phyloP scores from a whole-genome alignment of 2,888 invertebrate species.

The Macrosoma leucophasiata region DNA sequence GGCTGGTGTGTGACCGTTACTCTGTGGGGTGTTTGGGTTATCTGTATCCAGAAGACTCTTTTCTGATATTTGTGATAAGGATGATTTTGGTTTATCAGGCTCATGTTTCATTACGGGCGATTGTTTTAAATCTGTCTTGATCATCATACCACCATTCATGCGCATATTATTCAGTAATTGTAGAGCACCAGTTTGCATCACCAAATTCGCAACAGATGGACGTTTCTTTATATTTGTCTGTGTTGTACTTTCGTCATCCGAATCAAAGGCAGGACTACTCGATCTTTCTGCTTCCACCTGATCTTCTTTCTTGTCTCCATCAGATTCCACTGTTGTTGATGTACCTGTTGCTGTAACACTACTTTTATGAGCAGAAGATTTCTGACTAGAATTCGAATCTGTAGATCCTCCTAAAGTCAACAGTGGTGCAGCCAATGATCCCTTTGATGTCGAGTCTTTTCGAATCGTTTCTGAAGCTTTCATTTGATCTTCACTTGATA shows the following conservation, averaged over 20 bases:
- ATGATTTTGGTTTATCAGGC: constrained; percentile 53
- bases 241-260: constrained; percentile 90
- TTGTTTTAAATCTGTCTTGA: constrained; percentile 56
- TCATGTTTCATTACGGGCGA: constrained; percentile 52
- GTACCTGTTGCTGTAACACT: constrained; percentile 75
- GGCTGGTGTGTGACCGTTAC: constrained; percentile 42
- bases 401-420: constrained; percentile 64
- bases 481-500: constrained; percentile 83
- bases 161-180: constrained; percentile 73
- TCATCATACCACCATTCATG: constrained; percentile 71
- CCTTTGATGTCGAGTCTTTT: constrained; percentile 58
- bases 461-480: constrained; percentile 62
- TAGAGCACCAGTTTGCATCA: constrained; percentile 79
- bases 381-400: constrained; percentile 78
- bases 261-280: constrained; percentile 95
- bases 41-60: constrained; percentile 79
- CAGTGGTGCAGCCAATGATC: constrained; percentile 56
- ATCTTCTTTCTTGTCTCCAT: constrained; percentile 65
- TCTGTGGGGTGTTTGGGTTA: constrained; percentile 58
- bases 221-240: constrained; percentile 76
- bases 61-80: constrained; percentile 79
- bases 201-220: constrained; percentile 80
- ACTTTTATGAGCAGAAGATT: constrained; percentile 75
- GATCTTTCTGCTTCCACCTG: constrained; percentile 83
- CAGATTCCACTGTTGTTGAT: constrained; percentile 71